phyloP scores from a whole-genome alignment of 92 coral and sea anemone species.

The Actinostola sp. region DNA sequence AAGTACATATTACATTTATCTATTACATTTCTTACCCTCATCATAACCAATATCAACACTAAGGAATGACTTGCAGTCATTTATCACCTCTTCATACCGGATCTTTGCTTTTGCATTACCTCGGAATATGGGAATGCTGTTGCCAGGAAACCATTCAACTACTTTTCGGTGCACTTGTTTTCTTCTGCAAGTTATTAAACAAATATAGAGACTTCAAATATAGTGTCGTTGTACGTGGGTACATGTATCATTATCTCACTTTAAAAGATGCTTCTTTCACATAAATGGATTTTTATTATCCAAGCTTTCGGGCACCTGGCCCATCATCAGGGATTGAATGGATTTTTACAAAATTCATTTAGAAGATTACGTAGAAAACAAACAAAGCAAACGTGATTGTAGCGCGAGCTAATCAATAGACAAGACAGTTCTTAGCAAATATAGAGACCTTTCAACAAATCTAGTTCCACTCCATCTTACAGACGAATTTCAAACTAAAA shows the following conservation, averaged over 20 bases:
- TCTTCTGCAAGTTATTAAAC: slow-evolving; percentile 17
- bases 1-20: not conserved
- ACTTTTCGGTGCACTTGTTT: slow-evolving; percentile 42
- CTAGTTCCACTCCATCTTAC: no score
- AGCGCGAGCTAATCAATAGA: not conserved
- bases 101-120: slow-evolving; percentile 34
- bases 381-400: not conserved
- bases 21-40: slow-evolving; percentile 42
- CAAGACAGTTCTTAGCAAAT: slow-evolving; percentile 1
- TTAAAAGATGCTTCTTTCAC: no score
- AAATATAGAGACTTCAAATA: no score
- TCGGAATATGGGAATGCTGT: slow-evolving; percentile 52
- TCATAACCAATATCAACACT: slow-evolving; percentile 60
- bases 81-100: slow-evolving; percentile 29
- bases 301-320: no score
- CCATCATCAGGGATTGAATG: no score
- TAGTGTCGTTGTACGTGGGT: no score
- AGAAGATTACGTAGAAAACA: no score
- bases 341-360: no score
- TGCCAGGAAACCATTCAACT: slow-evolving; percentile 44
- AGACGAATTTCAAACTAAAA: not conserved
- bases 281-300: no score
- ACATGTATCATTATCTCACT: no score
- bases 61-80: slow-evolving; percentile 23
- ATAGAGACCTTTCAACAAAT: no score